Evolutionary conservation across 2,888 invertebrate genomes (phyloP).

Genomic region (Phorcus lineatus): DNA sequence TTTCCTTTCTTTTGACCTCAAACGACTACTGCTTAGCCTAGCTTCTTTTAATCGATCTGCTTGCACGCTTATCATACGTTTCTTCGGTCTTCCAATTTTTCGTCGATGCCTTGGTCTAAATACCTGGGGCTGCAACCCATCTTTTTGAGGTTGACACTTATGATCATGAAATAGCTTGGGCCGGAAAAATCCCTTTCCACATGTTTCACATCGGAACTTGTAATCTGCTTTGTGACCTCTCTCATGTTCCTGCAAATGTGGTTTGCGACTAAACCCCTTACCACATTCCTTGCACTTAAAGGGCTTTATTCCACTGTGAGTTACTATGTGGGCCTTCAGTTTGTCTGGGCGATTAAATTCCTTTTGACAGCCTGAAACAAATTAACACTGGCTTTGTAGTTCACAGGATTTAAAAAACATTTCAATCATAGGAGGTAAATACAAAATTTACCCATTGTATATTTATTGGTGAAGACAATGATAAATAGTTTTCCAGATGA

Average conservation of each 20-base stretch:
- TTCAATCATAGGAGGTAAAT: too few species aligned
- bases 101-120: slow-evolving; percentile 58
- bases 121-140: slow-evolving; percentile 48
- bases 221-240: slow-evolving; percentile 70
- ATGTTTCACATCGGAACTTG: slow-evolving; percentile 66
- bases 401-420: neutral
- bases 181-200: slow-evolving; percentile 69
- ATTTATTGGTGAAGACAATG: too few species aligned
- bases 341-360: slow-evolving; percentile 81
- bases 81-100: slow-evolving; percentile 66
- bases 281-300: slow-evolving; percentile 74
- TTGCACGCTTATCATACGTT: slow-evolving; percentile 46
- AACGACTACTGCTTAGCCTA: neutral
- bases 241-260: slow-evolving; percentile 74
- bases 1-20: neutral
- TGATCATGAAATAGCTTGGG: slow-evolving; percentile 69
- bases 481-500: too few species aligned
- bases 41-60: slow-evolving; percentile 24
- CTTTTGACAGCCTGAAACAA: slow-evolving; percentile 79
- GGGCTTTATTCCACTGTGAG: slow-evolving; percentile 78
- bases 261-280: slow-evolving; percentile 72
- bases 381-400: neutral
- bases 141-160: slow-evolving; percentile 62
- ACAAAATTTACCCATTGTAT: too few species aligned
- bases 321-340: slow-evolving; percentile 81